Conservation (phyloP, 2,113 vertebrate genomes). For the Pollachius pollachius region DNA sequence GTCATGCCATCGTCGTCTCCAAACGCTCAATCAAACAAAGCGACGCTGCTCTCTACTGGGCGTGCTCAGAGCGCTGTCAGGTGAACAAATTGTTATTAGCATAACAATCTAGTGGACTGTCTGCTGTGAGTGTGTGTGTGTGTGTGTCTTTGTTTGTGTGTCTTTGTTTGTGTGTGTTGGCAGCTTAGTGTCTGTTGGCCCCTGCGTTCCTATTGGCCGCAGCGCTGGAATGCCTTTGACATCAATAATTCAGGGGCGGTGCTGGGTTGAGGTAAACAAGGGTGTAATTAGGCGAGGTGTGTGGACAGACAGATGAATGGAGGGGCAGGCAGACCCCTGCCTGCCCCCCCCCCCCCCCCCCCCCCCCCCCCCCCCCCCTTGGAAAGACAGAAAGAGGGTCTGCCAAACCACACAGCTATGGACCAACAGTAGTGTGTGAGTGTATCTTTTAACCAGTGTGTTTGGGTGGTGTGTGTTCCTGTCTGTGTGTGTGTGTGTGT, state of each 20-base stretch:
- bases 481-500: constrained; percentile 8
- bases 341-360: no score
- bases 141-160: no score
- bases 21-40: no score
- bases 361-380: not conserved
- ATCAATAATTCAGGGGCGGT: constrained; percentile 64
- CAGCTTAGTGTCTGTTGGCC: constrained; percentile 45
- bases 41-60: constrained; percentile 4
- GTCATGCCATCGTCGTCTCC: no score
- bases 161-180: constrained; percentile 22
- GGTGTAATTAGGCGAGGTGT: constrained; percentile 68
- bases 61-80: not conserved
- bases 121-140: no score
- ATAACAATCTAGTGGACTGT: constrained; percentile 45
- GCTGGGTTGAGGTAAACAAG: constrained; percentile 68
- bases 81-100: constrained; percentile 48
- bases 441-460: not conserved
- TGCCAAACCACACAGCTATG: constrained; percentile 42
- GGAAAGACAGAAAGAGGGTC: constrained; percentile 44
- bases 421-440: no score
- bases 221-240: constrained; percentile 51
- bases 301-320: constrained; percentile 69
- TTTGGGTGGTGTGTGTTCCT: not conserved
- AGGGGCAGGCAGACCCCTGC: constrained; percentile 45
- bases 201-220: constrained; percentile 40